Evolutionary conservation across 2,113 vertebrate genomes (phyloP).

Genomic region (Cyrtonyx montezumae): DNA sequence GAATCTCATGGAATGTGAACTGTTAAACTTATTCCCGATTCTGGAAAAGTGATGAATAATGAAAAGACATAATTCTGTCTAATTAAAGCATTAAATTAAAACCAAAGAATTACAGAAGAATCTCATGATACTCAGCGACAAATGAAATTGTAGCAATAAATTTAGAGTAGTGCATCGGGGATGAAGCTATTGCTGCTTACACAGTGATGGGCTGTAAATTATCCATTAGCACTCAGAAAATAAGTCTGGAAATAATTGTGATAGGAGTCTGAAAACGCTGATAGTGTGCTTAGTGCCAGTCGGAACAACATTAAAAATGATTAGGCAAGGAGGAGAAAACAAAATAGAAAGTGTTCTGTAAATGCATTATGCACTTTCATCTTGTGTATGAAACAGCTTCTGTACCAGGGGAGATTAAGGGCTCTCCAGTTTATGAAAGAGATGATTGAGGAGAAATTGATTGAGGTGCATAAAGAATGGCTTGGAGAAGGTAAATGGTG

Average conservation of each 20-base stretch:
- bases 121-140: conserved; percentile 10
- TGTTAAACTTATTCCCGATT: not conserved
- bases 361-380: not conserved
- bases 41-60: not conserved
- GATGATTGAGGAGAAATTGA: not conserved
- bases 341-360: not conserved
- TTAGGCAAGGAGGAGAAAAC: not conserved
- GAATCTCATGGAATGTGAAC: not conserved
- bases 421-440: not conserved
- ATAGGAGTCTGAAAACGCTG: conserved; percentile 3
- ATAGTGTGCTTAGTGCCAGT: not conserved
- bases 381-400: not conserved
- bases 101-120: not conserved
- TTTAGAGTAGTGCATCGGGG: not conserved
- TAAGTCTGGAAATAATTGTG: not conserved
- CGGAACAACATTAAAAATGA: not conserved
- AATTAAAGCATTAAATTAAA: conserved; percentile 58
- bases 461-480: not conserved
- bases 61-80: conserved; percentile 6
- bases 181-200: conserved; percentile 18
- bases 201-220: conserved; percentile 25
- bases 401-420: not conserved
- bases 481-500: not conserved
- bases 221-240: conserved; percentile 35
- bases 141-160: conserved; percentile 53